These are phyloP conservation scores for Nematolebias whitei DNA, from an alignment of 2,113 vertebrate genomes.

Conservation along the genomic window DNA sequence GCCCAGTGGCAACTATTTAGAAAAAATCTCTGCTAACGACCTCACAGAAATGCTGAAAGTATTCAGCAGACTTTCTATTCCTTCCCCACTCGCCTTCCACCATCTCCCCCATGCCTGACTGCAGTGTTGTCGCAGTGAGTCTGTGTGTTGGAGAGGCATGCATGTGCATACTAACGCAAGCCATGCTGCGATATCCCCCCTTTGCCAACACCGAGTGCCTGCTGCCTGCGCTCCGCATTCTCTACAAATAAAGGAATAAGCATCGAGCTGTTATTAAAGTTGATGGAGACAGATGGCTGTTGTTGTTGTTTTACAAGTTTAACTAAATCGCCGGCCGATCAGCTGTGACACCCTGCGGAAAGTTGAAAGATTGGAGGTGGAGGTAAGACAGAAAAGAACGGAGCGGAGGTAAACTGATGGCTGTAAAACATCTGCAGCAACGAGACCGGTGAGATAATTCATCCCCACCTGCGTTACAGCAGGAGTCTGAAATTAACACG, in stretches of 20 bases:
- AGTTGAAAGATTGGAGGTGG: conserved; percentile 38
- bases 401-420: conserved; percentile 23
- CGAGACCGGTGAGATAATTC: conserved; percentile 48
- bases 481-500: conserved; percentile 31
- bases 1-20: conserved; percentile 10
- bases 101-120: conserved; percentile 66
- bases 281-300: conserved; percentile 77
- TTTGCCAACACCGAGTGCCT: conserved; percentile 46
- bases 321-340: conserved; percentile 64
- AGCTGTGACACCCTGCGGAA: conserved; percentile 51
- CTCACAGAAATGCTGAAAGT: conserved; percentile 62
- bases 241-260: conserved; percentile 71
- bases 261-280: conserved; percentile 68
- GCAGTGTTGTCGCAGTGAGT: conserved; percentile 77
- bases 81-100: conserved; percentile 48
- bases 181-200: conserved; percentile 39
- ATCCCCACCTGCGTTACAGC: conserved; percentile 42
- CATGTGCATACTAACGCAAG: conserved; percentile 76
- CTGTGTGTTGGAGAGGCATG: conserved; percentile 73
- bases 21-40: conserved; percentile 48
- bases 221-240: conserved; percentile 44
- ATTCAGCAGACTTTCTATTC: conserved; percentile 55
- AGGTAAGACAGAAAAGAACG: conserved; percentile 19
- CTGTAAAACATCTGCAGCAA: conserved; percentile 45
- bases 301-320: conserved; percentile 76